Conservation (phyloP, 2,888 invertebrate genomes). For the Lymantria dispar region DNA sequence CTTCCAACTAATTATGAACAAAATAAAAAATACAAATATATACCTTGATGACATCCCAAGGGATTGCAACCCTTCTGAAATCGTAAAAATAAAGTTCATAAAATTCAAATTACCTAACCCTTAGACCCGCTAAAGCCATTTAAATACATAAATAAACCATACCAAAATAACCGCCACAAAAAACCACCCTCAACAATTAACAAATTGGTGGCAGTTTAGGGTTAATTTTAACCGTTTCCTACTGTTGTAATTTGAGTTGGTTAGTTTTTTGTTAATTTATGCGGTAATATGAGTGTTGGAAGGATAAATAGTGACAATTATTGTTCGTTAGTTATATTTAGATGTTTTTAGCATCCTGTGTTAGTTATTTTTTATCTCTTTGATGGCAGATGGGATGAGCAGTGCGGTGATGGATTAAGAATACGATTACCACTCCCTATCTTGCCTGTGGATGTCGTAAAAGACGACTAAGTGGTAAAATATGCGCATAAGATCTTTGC, state of each 20-base stretch:
- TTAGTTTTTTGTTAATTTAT: conserved; percentile 40
- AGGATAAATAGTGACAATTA: conserved; percentile 72
- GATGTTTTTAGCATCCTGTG: not conserved
- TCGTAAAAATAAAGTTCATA: conserved; percentile 73
- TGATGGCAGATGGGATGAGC: not conserved
- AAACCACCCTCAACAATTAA: conserved; percentile 75
- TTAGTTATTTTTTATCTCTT: not conserved
- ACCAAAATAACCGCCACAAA: conserved; percentile 56
- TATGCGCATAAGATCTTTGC: too few relatives aligned
- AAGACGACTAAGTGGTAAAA: too few relatives aligned
- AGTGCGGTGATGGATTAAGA: too few relatives aligned
- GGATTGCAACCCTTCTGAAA: conserved; percentile 52
- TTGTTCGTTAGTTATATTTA: conserved; percentile 6
- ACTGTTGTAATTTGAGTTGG: conserved; percentile 46
- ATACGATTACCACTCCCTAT: too few relatives aligned
- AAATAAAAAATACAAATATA: not conserved
- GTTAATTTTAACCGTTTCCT: conserved; percentile 74
- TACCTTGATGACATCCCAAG: conserved; percentile 38
- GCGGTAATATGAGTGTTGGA: conserved; percentile 62
- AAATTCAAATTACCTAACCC: conserved; percentile 79
- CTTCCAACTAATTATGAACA: not conserved
- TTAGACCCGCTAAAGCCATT: conserved; percentile 67
- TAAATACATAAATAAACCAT: conserved; percentile 76
- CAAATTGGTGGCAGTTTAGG: conserved; percentile 72
- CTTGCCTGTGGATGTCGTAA: too few relatives aligned